Evolutionary conservation across 2,113 vertebrate genomes (phyloP).

Genomic region (Caranx ignobilis): DNA sequence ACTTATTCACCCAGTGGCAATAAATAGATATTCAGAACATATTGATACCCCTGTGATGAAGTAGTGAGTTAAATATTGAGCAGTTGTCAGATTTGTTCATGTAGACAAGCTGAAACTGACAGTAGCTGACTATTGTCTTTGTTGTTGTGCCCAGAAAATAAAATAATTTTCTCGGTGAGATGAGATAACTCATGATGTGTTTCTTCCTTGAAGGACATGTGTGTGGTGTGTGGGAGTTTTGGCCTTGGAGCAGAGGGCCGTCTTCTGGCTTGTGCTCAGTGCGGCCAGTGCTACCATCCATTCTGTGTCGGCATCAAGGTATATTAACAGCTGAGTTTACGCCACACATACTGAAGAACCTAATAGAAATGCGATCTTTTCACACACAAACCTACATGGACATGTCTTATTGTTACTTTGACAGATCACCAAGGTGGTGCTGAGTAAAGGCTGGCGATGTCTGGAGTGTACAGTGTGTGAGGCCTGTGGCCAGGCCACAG

Average conservation of each 20-base stretch:
- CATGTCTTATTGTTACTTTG: not conserved
- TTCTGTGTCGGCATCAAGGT: slow-evolving; percentile 99
- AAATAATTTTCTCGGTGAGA: not conserved
- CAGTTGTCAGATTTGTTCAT: not conserved
- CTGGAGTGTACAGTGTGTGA: slow-evolving; percentile 98
- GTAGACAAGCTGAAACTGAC: not conserved
- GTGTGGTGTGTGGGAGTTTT: slow-evolving; percentile 97
- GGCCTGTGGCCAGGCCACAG: slow-evolving; percentile 96
- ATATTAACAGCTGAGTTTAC: slow-evolving; percentile 38
- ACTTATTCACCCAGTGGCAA: not conserved
- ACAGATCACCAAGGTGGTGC: slow-evolving; percentile 96
- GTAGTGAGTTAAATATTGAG: not conserved
- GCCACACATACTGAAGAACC: not conserved
- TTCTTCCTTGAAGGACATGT: slow-evolving; percentile 91
- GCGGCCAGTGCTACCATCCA: slow-evolving; percentile 98
- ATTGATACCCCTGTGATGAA: not conserved
- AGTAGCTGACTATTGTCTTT: not conserved
- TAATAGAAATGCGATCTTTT: not conserved
- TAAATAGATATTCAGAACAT: slow-evolving; percentile 10
- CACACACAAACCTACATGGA: not conserved
- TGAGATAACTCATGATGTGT: slow-evolving; percentile 5
- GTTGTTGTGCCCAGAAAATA: not conserved
- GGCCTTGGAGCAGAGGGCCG: slow-evolving; percentile 95
- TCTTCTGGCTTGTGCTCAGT: slow-evolving; percentile 95
- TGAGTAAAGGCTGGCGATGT: slow-evolving; percentile 98